Evolutionary conservation across 2,888 invertebrate genomes (phyloP).

Genomic region (Hipparchia sbordonii): DNA sequence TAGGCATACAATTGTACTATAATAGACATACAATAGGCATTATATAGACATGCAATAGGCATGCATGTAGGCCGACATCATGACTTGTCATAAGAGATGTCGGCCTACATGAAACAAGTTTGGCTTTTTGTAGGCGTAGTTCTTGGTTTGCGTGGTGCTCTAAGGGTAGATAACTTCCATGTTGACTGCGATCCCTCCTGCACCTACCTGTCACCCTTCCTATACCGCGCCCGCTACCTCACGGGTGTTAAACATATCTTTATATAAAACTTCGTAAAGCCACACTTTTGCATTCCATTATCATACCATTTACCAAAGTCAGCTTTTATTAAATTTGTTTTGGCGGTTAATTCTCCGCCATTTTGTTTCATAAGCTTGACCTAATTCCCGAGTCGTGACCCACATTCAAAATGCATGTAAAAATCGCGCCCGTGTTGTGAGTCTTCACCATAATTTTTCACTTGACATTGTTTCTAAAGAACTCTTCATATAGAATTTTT

Average conservation of each 20-base stretch:
- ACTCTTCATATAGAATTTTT: constrained; percentile 1
- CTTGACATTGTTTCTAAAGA: constrained; percentile 17
- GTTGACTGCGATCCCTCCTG: no score
- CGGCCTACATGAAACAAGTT: no score
- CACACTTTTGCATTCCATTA: constrained; percentile 21
- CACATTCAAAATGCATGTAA: constrained; percentile 24
- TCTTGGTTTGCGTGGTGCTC: no score
- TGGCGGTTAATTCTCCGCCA: constrained; percentile 24
- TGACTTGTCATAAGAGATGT: no score
- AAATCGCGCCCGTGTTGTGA: constrained; percentile 8
- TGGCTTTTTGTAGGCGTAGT: no score
- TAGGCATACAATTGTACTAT: no score
- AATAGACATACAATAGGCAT: no score
- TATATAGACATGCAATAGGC: no score
- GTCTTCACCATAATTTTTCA: constrained; percentile 21
- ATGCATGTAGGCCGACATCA: no score
- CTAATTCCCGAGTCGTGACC: constrained; percentile 17
- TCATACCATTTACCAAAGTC: constrained; percentile 20
- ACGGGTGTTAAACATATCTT: background rate
- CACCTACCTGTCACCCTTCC: no score
- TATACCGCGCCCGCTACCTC: no score
- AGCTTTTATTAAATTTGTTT: constrained; percentile 27
- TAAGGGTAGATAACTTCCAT: no score
- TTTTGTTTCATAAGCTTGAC: constrained; percentile 26
- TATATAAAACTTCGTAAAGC: constrained; percentile 11